Evolutionary conservation across 2,888 invertebrate genomes (phyloP), one percentile per base, ranked within the genome.

Genomic region (Clusia tigrina): DNA sequence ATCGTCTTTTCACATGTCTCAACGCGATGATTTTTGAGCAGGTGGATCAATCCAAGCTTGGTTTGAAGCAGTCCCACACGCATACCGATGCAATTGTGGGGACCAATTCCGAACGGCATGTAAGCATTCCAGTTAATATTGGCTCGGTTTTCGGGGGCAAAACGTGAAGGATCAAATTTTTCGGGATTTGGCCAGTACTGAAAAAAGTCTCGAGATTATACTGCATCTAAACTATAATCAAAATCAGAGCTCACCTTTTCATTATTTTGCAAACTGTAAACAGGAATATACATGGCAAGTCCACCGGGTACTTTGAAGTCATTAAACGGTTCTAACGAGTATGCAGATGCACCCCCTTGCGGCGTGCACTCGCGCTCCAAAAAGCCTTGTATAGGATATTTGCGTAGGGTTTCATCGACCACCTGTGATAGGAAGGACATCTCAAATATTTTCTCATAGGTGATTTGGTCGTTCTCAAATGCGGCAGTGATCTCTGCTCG

Each of bases 351-450:
- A 0, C 65, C 74, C 17, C 56, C 59, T 1, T 54, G 2, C 1
- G 72, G 67, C n/a, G 63, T 62, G 42, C 77, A 81, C 38, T 72
- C 60, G 2, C 82, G 71, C 42, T 80, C 81, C 12, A 74, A 55
- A 54, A 74, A 71, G 18, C 76, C 72, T 0, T 78, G 67, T 20
- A 78, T 71, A 1, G 82, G 81, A 65, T 82, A 82, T 32, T 74
- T 63, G n/a, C 82, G 69, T 5, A 81, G 59, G 0, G 72, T 75
- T 57, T 82, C 82, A 60, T 74, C 69, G 1, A 78, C 65, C 1
- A 84, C 84, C 78, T 78, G 79, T 38, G 81, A 78, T 53, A 86
- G 67, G 65, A 85, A 85, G 17, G 75, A 71, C 85, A 85, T 81
- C 64, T 82, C 78, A 56, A 77, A 72, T 9, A 86, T 66, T 1